phyloP scores from a whole-genome alignment of 2,797 vertebrate genomes.

The Nothura maculosa region DNA sequence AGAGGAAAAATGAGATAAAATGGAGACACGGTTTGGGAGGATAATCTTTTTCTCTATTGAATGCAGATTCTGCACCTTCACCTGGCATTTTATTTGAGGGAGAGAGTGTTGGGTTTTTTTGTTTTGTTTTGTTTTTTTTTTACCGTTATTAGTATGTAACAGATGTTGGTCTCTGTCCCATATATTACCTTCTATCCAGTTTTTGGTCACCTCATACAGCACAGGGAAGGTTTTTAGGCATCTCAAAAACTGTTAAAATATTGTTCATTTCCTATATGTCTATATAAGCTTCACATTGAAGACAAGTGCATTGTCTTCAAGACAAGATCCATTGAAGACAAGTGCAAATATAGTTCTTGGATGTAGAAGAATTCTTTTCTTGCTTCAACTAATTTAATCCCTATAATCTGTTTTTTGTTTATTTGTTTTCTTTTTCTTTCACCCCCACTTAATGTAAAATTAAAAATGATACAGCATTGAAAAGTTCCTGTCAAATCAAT shows the following conservation, averaged over 20 bases:
- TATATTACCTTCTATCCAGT: background rate
- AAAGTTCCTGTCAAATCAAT: background rate
- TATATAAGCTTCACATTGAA: rapidly evolving
- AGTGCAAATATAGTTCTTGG: background rate
- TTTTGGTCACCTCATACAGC: background rate
- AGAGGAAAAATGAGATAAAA: background rate
- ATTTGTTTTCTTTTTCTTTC: no score
- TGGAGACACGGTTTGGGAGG: rapidly evolving
- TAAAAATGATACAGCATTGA: background rate
- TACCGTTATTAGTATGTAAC: background rate
- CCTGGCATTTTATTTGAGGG: background rate
- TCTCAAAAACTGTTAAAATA: background rate
- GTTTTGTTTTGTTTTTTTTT: no score
- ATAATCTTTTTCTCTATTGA: background rate
- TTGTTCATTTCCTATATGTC: background rate
- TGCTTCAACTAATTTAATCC: background rate
- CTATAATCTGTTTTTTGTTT: background rate
- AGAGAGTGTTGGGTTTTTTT: no score
- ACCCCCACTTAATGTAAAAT: no score
- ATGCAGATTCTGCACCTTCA: background rate
- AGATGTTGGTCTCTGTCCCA: background rate
- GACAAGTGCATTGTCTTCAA: background rate
- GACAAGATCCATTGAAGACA: background rate
- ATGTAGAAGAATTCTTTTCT: rapidly evolving
- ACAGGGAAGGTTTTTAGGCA: background rate